Evolutionary conservation across 2,113 vertebrate genomes (phyloP), one percentile per base, ranked within the genome.

Genomic region (Anas platyrhynchos): DNA sequence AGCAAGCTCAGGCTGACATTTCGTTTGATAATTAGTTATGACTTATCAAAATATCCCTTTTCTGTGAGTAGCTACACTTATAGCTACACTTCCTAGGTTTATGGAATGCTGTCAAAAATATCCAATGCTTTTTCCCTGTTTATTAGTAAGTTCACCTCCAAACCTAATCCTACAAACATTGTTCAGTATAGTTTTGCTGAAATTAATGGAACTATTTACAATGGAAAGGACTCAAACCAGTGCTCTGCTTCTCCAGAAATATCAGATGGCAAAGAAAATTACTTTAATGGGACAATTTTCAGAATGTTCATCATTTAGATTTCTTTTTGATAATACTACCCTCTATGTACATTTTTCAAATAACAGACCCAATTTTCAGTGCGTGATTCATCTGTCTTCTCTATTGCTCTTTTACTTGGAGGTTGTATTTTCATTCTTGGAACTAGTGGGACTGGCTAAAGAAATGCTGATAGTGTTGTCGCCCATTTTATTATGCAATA

Each of bases 231-330:
- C 56, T 87, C 55, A 86, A 74, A 86, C 73, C 9, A 4, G 44
- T 91, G 38, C 36, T 89, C 21, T 88, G 27, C 82, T 79, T 93
- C 29, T 65, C 71, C 81, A 38, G 66, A 90, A 90, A 80, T 32
- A 79, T 17, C 59, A 84, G n/a, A 50, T 43, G 78, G 56, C 34
- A 75, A 92, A 72, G 69, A 59, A 94, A 89, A 95, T 95, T 89
- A 76, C 67, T 88, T 94, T 93, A 91, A 92, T 89, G 54, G 54
- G 38, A 48, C 87, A 68, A 69, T 94, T 96, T 83, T 68, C 50
- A 81, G 52, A 75, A 50, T 93, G 90, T 90, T 83, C 23, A 3
- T 92, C n/a, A 72, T 71, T 85, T 81, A 20, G 46, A 2, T 16
- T 86, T 81, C 78, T 36, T 90, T 71, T 69, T 66, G 18, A 27